Base-by-base conservation (phyloP, 1,140 invertebrate species). In the Aplysia californica region DNA sequence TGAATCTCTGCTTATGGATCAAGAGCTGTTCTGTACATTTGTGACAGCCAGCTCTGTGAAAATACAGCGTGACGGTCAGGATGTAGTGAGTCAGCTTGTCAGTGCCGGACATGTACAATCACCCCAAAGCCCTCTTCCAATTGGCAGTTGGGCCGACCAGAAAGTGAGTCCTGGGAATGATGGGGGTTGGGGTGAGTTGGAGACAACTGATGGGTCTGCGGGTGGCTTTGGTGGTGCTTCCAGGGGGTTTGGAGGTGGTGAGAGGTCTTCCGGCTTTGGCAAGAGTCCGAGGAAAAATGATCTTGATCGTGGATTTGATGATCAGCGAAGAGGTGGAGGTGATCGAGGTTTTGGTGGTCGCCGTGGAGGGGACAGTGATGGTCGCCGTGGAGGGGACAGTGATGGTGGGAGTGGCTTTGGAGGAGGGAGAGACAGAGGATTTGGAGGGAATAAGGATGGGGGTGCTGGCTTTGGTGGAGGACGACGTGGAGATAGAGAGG, bases 391-490 rank as follows among this genome's bases (percentile, higher is more conserved):
- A 3, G 66, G 39, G n/a, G 18, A 23, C 33, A 26, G 23, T 56
- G 68, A 31, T 31, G 56, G 29, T 15, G 29, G 33, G 3, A 18
- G 39, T 18, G 66, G 38, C 18, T 68, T 26, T 68, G 66, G 66
- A 29, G 66, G 66, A 15, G 64, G 70, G 82, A 21, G 85, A 86
- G 31, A 81, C 92, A 2, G 82, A 89, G 4, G 21, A 78, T 39
- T 36, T 92, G 5, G 90, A 89, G 81, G 81, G 86, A 18, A 82
- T 85, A 44, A 88, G 92, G 44, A 82, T 84, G 50, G 83, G 80
- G 20, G 35, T 79, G 26, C 84, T 84, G 71, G 77, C 44, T 41
- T 44, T 66, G 44, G 78, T 76, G 67, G 67, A 18, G 29, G 67
- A n/a, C 3, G 4, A 20, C 29, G 29, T n/a, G 29, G 64, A 31